Base-by-base conservation (phyloP, 2,113 vertebrate genomes). In the Rynchops niger region DNA sequence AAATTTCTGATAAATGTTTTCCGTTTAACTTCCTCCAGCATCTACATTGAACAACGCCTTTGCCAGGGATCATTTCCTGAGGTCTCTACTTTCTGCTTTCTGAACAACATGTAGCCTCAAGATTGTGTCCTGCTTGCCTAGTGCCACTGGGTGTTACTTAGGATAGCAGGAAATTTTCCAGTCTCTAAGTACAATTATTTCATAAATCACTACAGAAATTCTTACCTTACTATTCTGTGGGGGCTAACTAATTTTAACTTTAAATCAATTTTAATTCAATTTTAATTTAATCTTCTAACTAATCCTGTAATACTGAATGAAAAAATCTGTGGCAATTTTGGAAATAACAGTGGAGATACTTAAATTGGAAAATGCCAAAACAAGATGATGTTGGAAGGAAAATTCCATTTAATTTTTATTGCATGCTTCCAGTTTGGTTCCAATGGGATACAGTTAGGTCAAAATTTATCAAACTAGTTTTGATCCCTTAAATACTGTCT, bases 1-100 rank as follows among this genome's bases (percentile, higher is more conserved):
- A 98, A 98, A 97, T 91, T 74, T 38, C 80, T 97, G 93, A 88
- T 96, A 94, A 94, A 90, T 29, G 94, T 96, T 98, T 98, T 98
- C 96, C 77, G 2, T 58, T 82, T 30, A 62, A 63, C 72, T 97
- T 95, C 93, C 96, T 65, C 56, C 91, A 62, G 65, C 93, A 92
- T 52, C 81, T 88, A 77, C 93, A 78, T 82, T 95, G 79, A 97
- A 96, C 87, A 96, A 69, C 47, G 15, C 61, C 87, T 93, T 90
- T 49, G 69, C 78, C 96, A 97, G 61, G 82, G 82, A 87, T 76
- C 94, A 67, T 97, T 97, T 97, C 96, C 97, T 97, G 96, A 93
- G 72, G 88, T 87, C 91, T 87, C 53, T 62, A 5, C 45, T 84
- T 90, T 95, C 59, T 88, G 72, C 77, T 91, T 66, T 66, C 67